phyloP scores from a whole-genome alignment of 2,888 invertebrate species.

The Erebia ligea region DNA sequence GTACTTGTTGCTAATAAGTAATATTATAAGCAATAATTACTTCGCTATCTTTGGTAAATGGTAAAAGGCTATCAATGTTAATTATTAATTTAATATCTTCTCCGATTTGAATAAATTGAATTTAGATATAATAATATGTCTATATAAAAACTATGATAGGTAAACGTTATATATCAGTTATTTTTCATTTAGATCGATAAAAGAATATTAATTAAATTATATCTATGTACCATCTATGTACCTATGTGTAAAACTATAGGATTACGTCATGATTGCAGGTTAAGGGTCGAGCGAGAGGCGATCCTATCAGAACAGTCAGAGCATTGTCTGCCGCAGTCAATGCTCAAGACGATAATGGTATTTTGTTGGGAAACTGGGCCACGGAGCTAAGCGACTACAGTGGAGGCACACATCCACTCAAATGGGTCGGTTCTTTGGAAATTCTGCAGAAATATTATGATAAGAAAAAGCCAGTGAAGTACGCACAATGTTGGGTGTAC shows the following conservation, averaged over 20 bases:
- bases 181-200: too few relatives aligned
- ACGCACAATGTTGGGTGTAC: conserved; percentile 98
- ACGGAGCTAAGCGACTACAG: conserved; percentile 92
- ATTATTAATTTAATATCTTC: not conserved
- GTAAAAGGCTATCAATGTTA: conserved; percentile 5
- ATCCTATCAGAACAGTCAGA: conserved; percentile 90
- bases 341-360: conserved; percentile 93
- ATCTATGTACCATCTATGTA: too few relatives aligned
- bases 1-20: not conserved
- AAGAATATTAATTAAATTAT: too few relatives aligned
- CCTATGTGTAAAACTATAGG: too few relatives aligned
- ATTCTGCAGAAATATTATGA: conserved; percentile 93
- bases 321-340: conserved; percentile 95
- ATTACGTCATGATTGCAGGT: conserved; percentile 54
- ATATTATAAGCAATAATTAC: not conserved
- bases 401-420: conserved; percentile 93
- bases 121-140: not conserved
- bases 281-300: conserved; percentile 86
- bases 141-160: too few relatives aligned
- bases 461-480: conserved; percentile 94
- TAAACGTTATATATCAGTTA: too few relatives aligned
- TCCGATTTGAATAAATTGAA: too few relatives aligned
- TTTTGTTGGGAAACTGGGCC: conserved; percentile 94
- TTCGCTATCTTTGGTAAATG: not conserved
- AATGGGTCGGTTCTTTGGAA: conserved; percentile 94